Evolutionary conservation across 2,797 vertebrate species (phyloP).

Genomic region (Gobio occitaniae): DNA sequence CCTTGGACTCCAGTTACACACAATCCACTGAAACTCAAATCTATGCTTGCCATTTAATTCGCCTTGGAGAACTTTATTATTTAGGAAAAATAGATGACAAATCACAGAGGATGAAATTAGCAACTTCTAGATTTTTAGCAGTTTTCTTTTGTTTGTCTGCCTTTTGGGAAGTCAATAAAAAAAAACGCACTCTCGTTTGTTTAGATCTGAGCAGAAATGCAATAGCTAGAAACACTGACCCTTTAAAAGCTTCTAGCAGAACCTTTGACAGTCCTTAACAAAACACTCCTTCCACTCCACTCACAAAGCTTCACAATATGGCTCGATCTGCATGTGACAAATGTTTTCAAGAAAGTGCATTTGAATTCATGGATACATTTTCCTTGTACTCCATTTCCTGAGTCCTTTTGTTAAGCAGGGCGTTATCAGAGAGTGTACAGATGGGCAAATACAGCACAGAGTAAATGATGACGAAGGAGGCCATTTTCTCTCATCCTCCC

Average conservation of each 20-base stretch:
- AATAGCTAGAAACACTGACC: constrained; percentile 5
- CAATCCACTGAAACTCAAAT: constrained; percentile 4
- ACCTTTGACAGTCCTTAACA: constrained; percentile 26
- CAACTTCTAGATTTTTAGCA: background rate
- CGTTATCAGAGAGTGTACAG: constrained; percentile 54
- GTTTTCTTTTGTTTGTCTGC: background rate
- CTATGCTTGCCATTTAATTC: constrained; percentile 1
- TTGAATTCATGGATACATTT: constrained; percentile 35
- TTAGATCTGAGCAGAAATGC: background rate
- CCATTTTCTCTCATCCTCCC: constrained; percentile 66
- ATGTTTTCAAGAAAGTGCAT: background rate
- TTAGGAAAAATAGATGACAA: constrained; percentile 1
- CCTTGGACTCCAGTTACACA: constrained; percentile 25
- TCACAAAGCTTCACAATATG: constrained; percentile 18
- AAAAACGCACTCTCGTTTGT: background rate
- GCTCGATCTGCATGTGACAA: constrained; percentile 25
- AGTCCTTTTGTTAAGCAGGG: constrained; percentile 43
- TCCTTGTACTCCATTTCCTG: constrained; percentile 49
- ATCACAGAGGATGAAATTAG: background rate
- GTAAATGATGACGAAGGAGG: constrained; percentile 55
- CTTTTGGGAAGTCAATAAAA: background rate
- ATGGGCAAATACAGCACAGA: constrained; percentile 49
- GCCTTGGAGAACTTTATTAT: constrained; percentile 3
- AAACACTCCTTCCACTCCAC: constrained; percentile 13
- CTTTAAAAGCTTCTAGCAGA: constrained; percentile 33